Percentiles rank a stretch among this genome's conserved stretches.
Conservation (phyloP, 2,888 invertebrate species). For the Cheilosia scutellata region DNA sequence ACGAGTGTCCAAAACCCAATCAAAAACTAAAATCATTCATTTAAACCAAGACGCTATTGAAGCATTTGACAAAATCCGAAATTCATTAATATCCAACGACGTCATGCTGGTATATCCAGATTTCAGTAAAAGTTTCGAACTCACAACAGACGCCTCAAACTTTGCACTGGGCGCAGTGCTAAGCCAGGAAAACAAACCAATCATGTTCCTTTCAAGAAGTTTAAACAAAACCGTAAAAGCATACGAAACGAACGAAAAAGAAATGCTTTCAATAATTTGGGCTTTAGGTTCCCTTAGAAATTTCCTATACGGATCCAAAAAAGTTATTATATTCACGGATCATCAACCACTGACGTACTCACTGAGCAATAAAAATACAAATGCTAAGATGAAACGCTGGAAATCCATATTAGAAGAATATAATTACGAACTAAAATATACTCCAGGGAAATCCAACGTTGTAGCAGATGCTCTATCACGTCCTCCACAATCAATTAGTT, state of each 20-base stretch:
- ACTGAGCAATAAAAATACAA: slow-evolving; percentile 37
- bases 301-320: no score
- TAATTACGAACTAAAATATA: no score
- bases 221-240: slow-evolving; percentile 19
- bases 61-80: slow-evolving; percentile 53
- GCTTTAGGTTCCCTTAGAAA: neutral
- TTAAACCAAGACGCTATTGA: slow-evolving; percentile 38
- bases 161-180: slow-evolving; percentile 54
- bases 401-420: no score
- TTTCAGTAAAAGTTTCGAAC: slow-evolving; percentile 73
- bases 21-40: slow-evolving; percentile 27
- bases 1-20: slow-evolving; percentile 47
- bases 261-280: slow-evolving; percentile 32
- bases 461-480: slow-evolving; percentile 18
- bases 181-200: slow-evolving; percentile 26
- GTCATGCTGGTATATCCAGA: slow-evolving; percentile 77
- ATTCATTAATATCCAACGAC: slow-evolving; percentile 38
- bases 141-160: slow-evolving; percentile 45
- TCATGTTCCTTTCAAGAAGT: slow-evolving; percentile 36
- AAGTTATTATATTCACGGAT: no score
- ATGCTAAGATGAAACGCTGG: neutral
- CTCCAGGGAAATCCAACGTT: no score
- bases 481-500: slow-evolving; percentile 4
- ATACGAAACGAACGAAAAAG: slow-evolving; percentile 26
- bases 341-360: slow-evolving; percentile 1